Evolutionary conservation across 2,113 vertebrate genomes (phyloP), one percentile per base, ranked within the genome.

Genomic region (Periophthalmus modestus): DNA sequence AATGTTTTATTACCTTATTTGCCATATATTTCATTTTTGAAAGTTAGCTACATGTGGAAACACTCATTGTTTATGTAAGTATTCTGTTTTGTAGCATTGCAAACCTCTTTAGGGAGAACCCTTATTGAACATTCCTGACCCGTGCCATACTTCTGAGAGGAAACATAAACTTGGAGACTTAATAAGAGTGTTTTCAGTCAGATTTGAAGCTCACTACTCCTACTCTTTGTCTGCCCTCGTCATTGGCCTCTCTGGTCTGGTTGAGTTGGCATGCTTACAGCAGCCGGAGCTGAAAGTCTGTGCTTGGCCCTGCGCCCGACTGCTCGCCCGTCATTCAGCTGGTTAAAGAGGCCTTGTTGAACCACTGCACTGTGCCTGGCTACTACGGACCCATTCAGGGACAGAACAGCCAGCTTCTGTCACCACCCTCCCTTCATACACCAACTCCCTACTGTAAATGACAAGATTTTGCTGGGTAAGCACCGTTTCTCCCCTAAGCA

Each of bases 281-380:
- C 85, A 84, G 79, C 74, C 82, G 15, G 75, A 74, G 85, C 86
- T 50, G 78, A 85, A 85, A 76, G 80, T 89, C 81, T 88, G 85
- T 58, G 81, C 71, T 87, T 84, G 86, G 85, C 90, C 74, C 68
- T 12, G 55, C 16, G 79, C 78, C 85, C 33, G 78, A 81, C 87
- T 81, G 85, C 78, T 84, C 48, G 85, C 79, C 87, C 77, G 85
- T 89, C 87, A 83, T 81, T 88, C 88, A 84, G 84, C 75, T 79
- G 82, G 77, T 84, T 89, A 87, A 88, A 87, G 84, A 90, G 88
- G 78, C 83, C 88, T 88, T 80, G 88, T 87, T 90, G 87, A 89
- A 85, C 87, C 69, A 19, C 84, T 84, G 85, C 83, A 79, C 81
- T 75, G 81, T 85, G 87, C 79, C 83, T 39, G 74, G 80, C 85